A percentile compares a stretch with the other conserved stretches of the same genome.
phyloP scores from a whole-genome alignment of 1,140 invertebrate genomes.

The Caenorhabditis brenneri region DNA sequence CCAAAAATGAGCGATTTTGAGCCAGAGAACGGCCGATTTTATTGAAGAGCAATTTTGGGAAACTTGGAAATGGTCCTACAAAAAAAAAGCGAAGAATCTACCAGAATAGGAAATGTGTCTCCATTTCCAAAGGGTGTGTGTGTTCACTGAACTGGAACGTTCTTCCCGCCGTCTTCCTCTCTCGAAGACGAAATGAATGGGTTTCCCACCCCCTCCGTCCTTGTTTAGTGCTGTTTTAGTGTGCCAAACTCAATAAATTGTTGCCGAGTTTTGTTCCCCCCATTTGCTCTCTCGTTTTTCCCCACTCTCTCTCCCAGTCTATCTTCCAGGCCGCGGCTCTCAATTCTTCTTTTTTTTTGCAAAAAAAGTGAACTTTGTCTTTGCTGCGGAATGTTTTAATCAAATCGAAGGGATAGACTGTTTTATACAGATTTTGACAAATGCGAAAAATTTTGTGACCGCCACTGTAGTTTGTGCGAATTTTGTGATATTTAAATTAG shows the following conservation, averaged over 20 bases:
- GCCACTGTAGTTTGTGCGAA: too few relatives aligned
- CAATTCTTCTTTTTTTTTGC: not conserved
- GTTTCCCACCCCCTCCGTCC: not conserved
- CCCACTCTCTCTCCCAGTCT: not conserved
- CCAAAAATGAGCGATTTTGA: too few relatives aligned
- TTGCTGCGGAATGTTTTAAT: not conserved
- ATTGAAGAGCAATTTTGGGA: too few relatives aligned
- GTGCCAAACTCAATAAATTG: conserved; percentile 15
- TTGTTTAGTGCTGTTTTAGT: not conserved
- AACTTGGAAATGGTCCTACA: too few relatives aligned
- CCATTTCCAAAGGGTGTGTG: not conserved
- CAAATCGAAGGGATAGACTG: too few relatives aligned
- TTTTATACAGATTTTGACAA: too few relatives aligned
- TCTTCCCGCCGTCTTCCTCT: not conserved
- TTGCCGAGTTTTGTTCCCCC: not conserved
- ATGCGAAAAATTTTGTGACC: too few relatives aligned
- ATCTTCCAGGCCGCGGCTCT: not conserved
- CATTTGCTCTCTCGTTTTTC: not conserved
- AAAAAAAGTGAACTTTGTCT: not conserved
- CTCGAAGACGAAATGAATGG: not conserved
- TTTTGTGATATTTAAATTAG: too few relatives aligned
- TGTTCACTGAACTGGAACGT: conserved; percentile 35
- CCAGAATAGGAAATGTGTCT: too few relatives aligned
- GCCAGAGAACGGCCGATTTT: too few relatives aligned
- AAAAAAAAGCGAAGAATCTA: too few relatives aligned